phyloP scores from a whole-genome alignment of 2,113 vertebrate species.

The Amblyopsis rosae region DNA sequence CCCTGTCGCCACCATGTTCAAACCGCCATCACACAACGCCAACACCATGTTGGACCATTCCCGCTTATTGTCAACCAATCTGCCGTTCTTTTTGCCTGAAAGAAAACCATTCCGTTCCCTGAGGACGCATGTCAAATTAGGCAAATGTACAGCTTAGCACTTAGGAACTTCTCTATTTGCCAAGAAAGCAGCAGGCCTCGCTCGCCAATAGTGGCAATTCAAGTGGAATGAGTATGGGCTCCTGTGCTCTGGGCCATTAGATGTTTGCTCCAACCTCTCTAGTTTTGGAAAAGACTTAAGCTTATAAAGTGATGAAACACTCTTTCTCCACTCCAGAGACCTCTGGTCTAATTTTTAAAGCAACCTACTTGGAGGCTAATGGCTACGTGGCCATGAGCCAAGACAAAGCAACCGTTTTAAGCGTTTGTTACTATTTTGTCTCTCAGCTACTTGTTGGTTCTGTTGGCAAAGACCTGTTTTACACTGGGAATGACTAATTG shows the following conservation, averaged over 20 bases:
- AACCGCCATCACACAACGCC: conserved; percentile 58
- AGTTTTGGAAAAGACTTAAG: conserved; percentile 54
- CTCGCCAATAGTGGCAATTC: conserved; percentile 52
- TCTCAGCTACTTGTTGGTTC: conserved; percentile 58
- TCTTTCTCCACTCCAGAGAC: conserved; percentile 56
- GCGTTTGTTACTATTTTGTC: conserved; percentile 52
- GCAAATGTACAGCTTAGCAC: conserved; percentile 80
- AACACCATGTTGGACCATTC: conserved; percentile 73
- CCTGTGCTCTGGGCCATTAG: conserved; percentile 39
- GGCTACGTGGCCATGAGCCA: conserved; percentile 63
- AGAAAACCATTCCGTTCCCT: conserved; percentile 73
- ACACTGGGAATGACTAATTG: conserved; percentile 62
- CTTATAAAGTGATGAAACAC: conserved; percentile 59
- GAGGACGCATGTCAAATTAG: conserved; percentile 79
- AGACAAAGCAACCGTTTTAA: conserved; percentile 42
- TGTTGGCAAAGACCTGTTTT: conserved; percentile 55
- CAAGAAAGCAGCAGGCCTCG: conserved; percentile 69
- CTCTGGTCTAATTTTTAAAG: conserved; percentile 60
- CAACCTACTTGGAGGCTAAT: conserved; percentile 68
- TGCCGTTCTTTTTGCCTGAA: conserved; percentile 70
- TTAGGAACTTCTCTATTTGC: conserved; percentile 75
- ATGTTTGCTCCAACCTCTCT: conserved; percentile 52
- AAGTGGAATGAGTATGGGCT: conserved; percentile 64
- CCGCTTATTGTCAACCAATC: conserved; percentile 73
- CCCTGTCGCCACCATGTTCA: conserved; percentile 65